phyloP scores from a whole-genome alignment of 2,113 vertebrate genomes.

The Saguinus imperator region DNA sequence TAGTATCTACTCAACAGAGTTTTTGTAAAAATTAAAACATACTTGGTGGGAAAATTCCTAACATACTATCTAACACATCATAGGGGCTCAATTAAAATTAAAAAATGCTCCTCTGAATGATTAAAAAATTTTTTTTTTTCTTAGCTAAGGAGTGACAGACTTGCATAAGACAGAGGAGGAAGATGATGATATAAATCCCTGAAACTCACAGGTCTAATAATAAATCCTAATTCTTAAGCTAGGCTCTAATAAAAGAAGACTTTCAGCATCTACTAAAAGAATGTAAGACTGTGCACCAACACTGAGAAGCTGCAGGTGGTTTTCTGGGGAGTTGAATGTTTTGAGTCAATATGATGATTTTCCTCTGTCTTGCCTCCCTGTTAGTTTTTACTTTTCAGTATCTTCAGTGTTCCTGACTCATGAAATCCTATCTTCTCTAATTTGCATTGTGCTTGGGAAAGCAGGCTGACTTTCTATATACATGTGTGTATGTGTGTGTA shows the following conservation, averaged over 20 bases:
- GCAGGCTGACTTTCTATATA: not conserved
- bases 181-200: not conserved
- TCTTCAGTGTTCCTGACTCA: not conserved
- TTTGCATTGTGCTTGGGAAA: constrained; percentile 19
- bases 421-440: constrained; percentile 16
- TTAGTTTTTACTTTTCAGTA: constrained; percentile 9
- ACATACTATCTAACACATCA: not conserved
- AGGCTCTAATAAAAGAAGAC: not conserved
- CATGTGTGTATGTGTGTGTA: not conserved
- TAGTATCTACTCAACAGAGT: not conserved
- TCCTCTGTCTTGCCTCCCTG: not conserved
- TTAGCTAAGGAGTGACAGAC: not conserved
- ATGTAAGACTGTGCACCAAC: not conserved
- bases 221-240: not conserved
- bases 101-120: not conserved
- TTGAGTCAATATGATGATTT: not conserved
- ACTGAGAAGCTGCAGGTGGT: not conserved
- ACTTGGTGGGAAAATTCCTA: not conserved
- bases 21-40: not conserved
- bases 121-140: not conserved
- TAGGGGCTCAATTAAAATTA: not conserved
- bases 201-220: not conserved
- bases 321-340: not conserved
- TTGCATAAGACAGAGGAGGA: not conserved
- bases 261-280: not conserved